Conservation (phyloP, 92 coral and sea anemone species). For the Epizoanthus rinbou region DNA sequence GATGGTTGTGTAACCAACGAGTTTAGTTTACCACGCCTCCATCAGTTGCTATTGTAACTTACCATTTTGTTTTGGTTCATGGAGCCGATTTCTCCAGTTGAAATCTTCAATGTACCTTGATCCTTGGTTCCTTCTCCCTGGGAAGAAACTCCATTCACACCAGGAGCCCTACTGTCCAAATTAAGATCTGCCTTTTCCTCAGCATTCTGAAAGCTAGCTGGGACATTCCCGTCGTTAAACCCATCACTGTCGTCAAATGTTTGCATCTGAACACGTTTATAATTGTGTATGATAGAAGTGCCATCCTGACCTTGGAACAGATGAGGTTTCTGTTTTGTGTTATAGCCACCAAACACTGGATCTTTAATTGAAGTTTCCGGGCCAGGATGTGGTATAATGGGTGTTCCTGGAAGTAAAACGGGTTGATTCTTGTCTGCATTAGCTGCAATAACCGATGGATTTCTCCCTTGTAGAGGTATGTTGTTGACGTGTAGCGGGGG, state of each 20-base stretch:
- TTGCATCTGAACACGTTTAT: neutral
- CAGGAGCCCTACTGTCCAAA: neutral
- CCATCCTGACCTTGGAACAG: neutral
- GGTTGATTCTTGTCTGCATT: neutral
- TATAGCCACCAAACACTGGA: too few species aligned
- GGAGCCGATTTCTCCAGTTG: constrained; percentile 2
- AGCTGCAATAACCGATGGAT: neutral
- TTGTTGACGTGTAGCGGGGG: neutral
- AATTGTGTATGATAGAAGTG: neutral
- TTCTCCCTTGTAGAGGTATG: neutral
- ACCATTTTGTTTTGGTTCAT: neutral
- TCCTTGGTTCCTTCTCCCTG: neutral
- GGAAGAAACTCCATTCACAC: neutral
- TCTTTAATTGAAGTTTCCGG: too few species aligned
- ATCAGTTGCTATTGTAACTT: neutral
- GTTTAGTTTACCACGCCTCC: too few species aligned
- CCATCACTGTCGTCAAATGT: neutral
- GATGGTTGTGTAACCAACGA: too few species aligned
- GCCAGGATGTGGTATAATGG: neutral
- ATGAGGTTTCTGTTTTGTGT: neutral
- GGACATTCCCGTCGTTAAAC: neutral
- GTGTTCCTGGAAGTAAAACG: neutral
- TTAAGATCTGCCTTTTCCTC: neutral
- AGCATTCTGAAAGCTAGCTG: neutral
- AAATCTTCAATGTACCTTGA: neutral